Conservation (phyloP, 2,113 vertebrate genomes). For the Myocastor coypus region DNA sequence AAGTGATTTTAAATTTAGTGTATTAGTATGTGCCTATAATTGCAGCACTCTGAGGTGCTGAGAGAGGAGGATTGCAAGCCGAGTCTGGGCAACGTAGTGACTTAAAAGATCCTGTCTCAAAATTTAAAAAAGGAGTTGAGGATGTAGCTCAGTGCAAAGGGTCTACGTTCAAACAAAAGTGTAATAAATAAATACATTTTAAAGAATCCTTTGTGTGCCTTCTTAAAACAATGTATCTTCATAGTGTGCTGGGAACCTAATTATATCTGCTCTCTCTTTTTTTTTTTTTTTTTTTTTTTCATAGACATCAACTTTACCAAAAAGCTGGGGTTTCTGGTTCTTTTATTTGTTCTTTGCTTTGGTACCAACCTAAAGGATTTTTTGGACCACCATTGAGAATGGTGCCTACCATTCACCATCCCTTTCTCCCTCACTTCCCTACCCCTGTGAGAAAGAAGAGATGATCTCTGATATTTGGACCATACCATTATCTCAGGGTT, state of each 20-base stretch:
- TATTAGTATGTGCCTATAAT: neutral
- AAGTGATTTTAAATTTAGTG: neutral
- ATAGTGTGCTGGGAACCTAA: rapidly evolving
- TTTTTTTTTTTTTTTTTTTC: neutral
- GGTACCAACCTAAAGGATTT: slow-evolving; percentile 73
- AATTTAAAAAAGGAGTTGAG: neutral
- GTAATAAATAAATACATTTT: neutral
- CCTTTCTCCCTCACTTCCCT: neutral
- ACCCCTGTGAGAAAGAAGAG: slow-evolving; percentile 68
- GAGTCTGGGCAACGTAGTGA: neutral
- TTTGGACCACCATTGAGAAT: slow-evolving; percentile 63
- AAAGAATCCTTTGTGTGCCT: neutral
- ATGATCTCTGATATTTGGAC: slow-evolving; percentile 79
- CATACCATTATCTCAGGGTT: slow-evolving; percentile 80
- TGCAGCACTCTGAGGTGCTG: neutral
- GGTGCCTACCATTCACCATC: neutral
- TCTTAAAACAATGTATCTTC: too few species aligned
- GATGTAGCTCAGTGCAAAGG: neutral
- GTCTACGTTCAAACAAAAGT: neutral
- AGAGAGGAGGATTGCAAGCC: neutral
- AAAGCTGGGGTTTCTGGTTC: neutral
- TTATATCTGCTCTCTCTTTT: neutral
- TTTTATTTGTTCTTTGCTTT: slow-evolving; percentile 75
- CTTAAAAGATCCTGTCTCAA: neutral
- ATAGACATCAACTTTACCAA: neutral